Percentiles rank a stretch among this genome's conserved stretches.
Evolutionary conservation across 2,888 invertebrate genomes (phyloP).

Genomic region (Drosophila macrospina): DNA sequence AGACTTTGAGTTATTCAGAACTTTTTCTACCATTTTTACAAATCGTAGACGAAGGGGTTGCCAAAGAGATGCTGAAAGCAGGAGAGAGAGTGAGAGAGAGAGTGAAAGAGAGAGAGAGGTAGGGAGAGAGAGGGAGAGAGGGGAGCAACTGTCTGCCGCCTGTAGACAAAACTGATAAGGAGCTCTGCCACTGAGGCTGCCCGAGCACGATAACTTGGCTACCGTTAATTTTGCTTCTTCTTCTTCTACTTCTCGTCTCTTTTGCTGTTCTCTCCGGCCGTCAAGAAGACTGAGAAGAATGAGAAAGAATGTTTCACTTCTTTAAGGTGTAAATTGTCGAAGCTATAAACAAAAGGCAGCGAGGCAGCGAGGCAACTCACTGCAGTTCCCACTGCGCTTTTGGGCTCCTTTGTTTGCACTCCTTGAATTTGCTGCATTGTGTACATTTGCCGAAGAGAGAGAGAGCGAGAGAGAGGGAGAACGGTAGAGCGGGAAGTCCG

Average conservation of each 20-base stretch:
- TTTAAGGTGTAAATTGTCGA: conserved; percentile 83
- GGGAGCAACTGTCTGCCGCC: conserved; percentile 57
- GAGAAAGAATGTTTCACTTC: conserved; percentile 46
- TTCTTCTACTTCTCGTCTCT: too few species aligned
- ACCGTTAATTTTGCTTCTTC: conserved; percentile 55
- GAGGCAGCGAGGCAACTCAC: conserved; percentile 12
- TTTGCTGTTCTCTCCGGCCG: conserved; percentile 9
- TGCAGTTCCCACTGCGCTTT: conserved; percentile 42
- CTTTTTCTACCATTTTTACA: conserved; percentile 54
- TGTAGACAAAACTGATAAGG: conserved; percentile 70
- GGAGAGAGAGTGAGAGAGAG: background rate
- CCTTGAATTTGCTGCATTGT: conserved; percentile 74
- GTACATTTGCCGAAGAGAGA: conserved; percentile 30
- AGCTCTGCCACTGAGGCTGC: conserved; percentile 36
- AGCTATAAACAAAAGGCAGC: conserved; percentile 79
- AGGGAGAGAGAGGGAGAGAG: conserved; percentile 1
- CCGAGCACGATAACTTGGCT: conserved; percentile 57
- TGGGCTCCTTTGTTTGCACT: conserved; percentile 72
- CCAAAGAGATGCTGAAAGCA: too few species aligned
- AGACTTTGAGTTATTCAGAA: conserved; percentile 76
- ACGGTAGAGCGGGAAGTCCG: conserved; percentile 24
- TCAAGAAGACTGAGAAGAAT: conserved; percentile 32
- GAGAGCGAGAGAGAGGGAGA: too few species aligned
- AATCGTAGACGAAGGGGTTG: conserved; percentile 2
- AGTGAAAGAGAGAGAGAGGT: conserved; percentile 5